phyloP scores from a whole-genome alignment of 1,140 invertebrate genomes.

The Samia ricini region DNA sequence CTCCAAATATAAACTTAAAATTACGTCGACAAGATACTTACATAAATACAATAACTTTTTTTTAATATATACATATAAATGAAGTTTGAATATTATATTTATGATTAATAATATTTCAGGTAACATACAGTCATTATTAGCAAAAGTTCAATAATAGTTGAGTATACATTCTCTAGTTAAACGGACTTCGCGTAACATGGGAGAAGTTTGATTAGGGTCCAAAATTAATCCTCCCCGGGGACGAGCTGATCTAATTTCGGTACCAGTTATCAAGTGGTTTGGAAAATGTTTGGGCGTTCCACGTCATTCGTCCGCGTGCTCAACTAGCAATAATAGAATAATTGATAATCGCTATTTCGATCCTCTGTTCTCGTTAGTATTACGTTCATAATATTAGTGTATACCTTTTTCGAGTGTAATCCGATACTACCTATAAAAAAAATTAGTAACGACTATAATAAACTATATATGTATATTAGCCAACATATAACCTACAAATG shows the following conservation, averaged over 20 bases:
- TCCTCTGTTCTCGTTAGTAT: background rate
- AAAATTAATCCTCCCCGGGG: slow-evolving; percentile 50
- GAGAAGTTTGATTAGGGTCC: slow-evolving; percentile 58
- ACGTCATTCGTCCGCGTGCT: slow-evolving; percentile 15
- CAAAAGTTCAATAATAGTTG: slow-evolving; percentile 1
- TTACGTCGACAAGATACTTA: too few relatives aligned
- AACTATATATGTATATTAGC: too few relatives aligned
- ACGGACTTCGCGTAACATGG: slow-evolving; percentile 35
- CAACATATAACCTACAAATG: too few relatives aligned
- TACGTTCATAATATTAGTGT: background rate
- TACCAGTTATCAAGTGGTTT: slow-evolving; percentile 49
- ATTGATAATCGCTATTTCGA: slow-evolving; percentile 6
- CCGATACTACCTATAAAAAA: too few relatives aligned
- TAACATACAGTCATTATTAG: background rate
- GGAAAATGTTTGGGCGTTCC: slow-evolving; percentile 35
- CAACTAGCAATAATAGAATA: slow-evolving; percentile 4
- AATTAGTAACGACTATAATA: too few relatives aligned
- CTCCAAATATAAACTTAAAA: too few relatives aligned
- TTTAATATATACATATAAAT: too few relatives aligned
- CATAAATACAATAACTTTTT: too few relatives aligned
- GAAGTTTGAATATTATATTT: background rate
- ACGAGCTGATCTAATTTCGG: slow-evolving; percentile 48
- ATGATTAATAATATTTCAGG: background rate
- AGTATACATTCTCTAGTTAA: slow-evolving; percentile 15
- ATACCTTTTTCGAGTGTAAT: background rate